These are phyloP conservation scores for Limnephilus rhombicus DNA, from an alignment of 2,888 invertebrate genomes.

Conservation along the genomic window DNA sequence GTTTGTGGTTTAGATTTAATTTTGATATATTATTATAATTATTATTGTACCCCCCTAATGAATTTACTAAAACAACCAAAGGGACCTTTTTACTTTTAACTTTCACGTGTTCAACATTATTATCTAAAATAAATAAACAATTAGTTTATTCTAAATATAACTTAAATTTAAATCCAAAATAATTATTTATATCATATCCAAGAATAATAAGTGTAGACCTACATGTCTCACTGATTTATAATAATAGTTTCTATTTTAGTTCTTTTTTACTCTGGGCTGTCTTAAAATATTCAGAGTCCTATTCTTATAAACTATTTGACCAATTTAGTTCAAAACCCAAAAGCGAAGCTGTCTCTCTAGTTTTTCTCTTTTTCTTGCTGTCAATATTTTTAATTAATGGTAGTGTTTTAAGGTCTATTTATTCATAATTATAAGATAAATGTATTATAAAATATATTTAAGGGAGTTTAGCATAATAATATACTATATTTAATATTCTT, in stretches of 20 bases:
- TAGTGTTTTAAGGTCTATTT: conserved; percentile 28
- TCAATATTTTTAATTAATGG: conserved; percentile 2
- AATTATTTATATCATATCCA: not conserved
- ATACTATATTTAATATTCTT: not conserved
- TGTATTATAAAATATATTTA: not conserved
- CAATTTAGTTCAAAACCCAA: not conserved
- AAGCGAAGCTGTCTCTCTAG: not conserved
- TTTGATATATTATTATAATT: not conserved
- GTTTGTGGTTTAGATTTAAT: conserved; percentile 62
- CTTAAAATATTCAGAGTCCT: not conserved
- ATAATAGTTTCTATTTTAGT: not conserved
- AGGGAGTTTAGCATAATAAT: not conserved
- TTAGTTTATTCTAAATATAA: not conserved
- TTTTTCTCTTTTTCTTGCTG: not conserved
- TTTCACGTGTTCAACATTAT: conserved; percentile 4
- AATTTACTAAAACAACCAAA: not conserved
- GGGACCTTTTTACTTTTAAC: conserved; percentile 10
- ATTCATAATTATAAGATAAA: not conserved
- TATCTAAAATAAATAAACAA: not conserved
- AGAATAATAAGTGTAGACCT: not conserved
- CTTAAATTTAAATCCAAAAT: not conserved
- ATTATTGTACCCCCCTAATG: not conserved
- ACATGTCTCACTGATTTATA: not conserved
- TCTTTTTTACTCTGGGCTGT: not conserved
- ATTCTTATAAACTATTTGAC: not conserved